Base-by-base conservation (phyloP, 2,113 vertebrate species). In the Glaucidium brasilianum region DNA sequence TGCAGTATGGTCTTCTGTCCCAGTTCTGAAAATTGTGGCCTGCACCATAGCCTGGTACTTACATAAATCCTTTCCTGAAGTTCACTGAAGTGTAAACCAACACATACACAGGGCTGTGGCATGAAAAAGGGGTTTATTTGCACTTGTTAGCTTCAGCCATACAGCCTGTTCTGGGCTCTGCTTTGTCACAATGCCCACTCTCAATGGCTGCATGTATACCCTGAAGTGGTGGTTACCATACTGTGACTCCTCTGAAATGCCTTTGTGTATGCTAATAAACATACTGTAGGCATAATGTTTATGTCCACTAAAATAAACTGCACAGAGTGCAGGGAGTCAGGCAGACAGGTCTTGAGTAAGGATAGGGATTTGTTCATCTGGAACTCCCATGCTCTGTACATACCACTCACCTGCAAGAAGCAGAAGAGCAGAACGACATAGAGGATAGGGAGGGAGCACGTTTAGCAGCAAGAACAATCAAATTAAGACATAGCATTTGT, bases 81-180 rank as follows among this genome's bases (percentile, higher is more conserved):
- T 88, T 92, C 86, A 69, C 29, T 0, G 0, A 56, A 50, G 75
- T 20, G 78, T 63, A 97, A 97, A 79, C 64, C 92, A 93, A 92
- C n/a, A 92, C 34, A 29, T 10, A 82, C 82, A 17, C 74, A 59
- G 76, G 82, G 66, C 79, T 95, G 94, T 67, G 94, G 78, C 73
- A 50, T 16, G 49, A 85, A 56, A 94, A 82, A 80, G 73, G 74
- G 71, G 75, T 97, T 97, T 95, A 88, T 95, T 89, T 94, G 88
- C 77, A 50, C 59, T 85, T 88, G 71, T 67, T 88, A 84, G 55
- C 64, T 88, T 69, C 92, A 92, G 75, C 78, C 34, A 10, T 66
- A 39, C 72, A 78, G 76, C 23, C 64, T 64, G 4, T 82, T 82
- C 92, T 56, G 62, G 67, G 85, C 83, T 91, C 59, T 72, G 74